Percentiles rank a stretch among this genome's conserved stretches.
These are phyloP conservation scores for Mycteria americana DNA, from an alignment of 2,797 vertebrate species.

Conservation along the genomic window DNA sequence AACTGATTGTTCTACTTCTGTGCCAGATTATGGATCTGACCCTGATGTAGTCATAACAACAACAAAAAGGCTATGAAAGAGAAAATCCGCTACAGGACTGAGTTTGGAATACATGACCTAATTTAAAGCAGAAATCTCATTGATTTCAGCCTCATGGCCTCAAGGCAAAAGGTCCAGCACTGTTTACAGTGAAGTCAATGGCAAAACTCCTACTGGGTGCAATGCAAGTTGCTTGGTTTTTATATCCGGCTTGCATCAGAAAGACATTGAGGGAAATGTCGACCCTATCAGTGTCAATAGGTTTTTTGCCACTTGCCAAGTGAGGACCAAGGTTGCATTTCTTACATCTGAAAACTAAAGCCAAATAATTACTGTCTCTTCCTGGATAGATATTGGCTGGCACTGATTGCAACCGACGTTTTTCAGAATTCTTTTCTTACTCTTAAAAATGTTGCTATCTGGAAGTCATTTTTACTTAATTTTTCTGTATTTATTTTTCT, in stretches of 20 bases:
- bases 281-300: background rate
- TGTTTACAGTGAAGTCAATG: background rate
- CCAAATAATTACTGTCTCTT: background rate
- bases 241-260: background rate
- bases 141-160: slow-evolving; percentile 2
- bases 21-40: background rate
- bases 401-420: background rate
- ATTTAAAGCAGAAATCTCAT: slow-evolving; percentile 32
- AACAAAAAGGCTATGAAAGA: background rate
- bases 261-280: background rate
- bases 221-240: background rate
- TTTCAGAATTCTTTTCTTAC: background rate
- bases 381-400: background rate
- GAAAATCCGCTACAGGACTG: background rate
- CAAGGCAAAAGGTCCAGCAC: background rate
- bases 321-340: background rate
- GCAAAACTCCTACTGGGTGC: background rate
- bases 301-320: background rate
- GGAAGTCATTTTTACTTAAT: background rate
- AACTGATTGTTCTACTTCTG: background rate
- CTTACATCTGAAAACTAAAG: background rate
- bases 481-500: background rate
- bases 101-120: slow-evolving; percentile 6
- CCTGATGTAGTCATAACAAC: background rate
- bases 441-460: background rate